Base-by-base conservation (phyloP, 2,797 vertebrate genomes). In the Melanotaenia boesemani region DNA sequence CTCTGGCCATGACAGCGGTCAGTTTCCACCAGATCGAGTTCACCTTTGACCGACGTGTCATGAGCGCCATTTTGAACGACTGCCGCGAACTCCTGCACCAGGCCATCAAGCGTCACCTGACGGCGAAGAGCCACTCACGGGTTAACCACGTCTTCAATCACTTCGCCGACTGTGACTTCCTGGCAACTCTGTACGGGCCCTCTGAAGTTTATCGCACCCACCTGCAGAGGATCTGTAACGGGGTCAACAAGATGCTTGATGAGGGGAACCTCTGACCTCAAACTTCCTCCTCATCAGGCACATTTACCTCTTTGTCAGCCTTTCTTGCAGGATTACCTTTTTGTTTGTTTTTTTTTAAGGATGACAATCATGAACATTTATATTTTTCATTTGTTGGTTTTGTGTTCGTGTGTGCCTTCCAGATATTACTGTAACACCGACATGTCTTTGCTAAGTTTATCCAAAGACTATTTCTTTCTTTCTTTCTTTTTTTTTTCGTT, bases 1-100 rank as follows among this genome's bases (percentile, higher is more conserved):
- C 96, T 6, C 85, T 98, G 90, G 97, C 97, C 91, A 97, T 99
- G 97, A 99, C 92, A 0, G 96, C 96, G 0, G 94, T 99, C 89
- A 99, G 97, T 84, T 99, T 99, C 95, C 93, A 97, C 91, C 97
- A 99, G 93, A 97, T 99, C 48, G 98, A 97, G 91, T 99, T 99
- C 94, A 98, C 98, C 87, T 99, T 99, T 0, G 98, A 99, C 95
- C 95, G 97, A 2, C 95, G 97, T 5, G 94, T 99, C 72, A 95
- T 99, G 96, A 94, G 96, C 20, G 48, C 92, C 8, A 95, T 95
- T 13, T 92, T 99, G 22, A 96, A 93, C 0, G 97, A 98, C 83
- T 99, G 97, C 87, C 92, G 96, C 0, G 97, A 99, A 65, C 95
- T 99, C 68, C 95, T 99, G 77, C 98, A 97, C 91, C 96, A 97